Percentiles rank a stretch among this genome's conserved stretches.
Evolutionary conservation across 2,797 vertebrate genomes (phyloP).

Genomic region (Erithacus rubecula): DNA sequence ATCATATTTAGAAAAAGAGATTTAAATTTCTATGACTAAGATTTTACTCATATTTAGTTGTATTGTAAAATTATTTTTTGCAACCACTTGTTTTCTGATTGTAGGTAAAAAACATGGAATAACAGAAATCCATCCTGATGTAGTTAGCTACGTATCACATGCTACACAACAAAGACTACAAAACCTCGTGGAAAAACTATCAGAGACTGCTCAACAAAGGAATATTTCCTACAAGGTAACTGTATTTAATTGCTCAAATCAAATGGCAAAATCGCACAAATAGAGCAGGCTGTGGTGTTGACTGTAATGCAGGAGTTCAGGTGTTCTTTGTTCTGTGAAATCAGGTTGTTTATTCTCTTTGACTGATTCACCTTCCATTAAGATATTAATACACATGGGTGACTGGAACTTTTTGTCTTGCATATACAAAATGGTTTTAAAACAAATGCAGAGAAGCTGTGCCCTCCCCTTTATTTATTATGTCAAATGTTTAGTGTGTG

Average conservation of each 20-base stretch:
- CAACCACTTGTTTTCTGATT: background rate
- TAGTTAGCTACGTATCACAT: constrained; percentile 90
- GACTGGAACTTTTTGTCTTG: background rate
- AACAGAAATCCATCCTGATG: constrained; percentile 87
- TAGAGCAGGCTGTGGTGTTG: background rate
- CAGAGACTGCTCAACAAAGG: constrained; percentile 90
- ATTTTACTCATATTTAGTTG: background rate
- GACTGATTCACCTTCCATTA: background rate
- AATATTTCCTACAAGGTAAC: constrained; percentile 88
- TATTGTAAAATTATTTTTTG: background rate
- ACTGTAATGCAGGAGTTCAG: background rate
- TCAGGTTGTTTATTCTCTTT: constrained; percentile 6
- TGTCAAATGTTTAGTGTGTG: background rate
- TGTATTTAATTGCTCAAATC: background rate
- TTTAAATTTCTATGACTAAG: background rate
- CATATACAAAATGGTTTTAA: background rate
- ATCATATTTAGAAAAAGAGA: background rate
- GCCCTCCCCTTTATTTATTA: constrained; percentile 16
- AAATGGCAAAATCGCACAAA: background rate
- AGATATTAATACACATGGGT: background rate
- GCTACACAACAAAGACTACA: constrained; percentile 89
- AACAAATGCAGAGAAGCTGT: background rate
- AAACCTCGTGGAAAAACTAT: constrained; percentile 89
- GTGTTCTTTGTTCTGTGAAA: background rate
- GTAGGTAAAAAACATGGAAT: constrained; percentile 91